Base-by-base conservation (phyloP, 2,797 vertebrate genomes). In the Helostoma temminkii region DNA sequence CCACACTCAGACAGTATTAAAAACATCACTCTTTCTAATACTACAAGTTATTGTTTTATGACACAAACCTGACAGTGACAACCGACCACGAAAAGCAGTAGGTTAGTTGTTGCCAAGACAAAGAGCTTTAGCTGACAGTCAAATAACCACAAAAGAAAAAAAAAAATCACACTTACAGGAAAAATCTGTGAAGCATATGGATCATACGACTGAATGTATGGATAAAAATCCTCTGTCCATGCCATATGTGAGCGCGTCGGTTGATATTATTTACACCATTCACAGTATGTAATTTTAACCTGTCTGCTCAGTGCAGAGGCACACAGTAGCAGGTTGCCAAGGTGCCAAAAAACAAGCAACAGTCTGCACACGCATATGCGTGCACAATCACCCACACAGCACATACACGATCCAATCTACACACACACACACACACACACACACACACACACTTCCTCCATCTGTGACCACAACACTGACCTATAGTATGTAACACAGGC, bases 331-430 rank as follows among this genome's bases (percentile, higher is more conserved):
- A 57, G 57, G 85, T 89, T 90, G 71, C 80, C 74, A 88, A 83
- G 82, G 74, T 75, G 79, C 55, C 76, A 84, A 74, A 81, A 77
- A 53, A 73, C 72, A 88, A 70, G 76, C 75, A 49, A 65, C 61
- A 53, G 15, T 65, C 60, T 62, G 42, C 45, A 24, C 53, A 50
- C 19, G 8, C 66, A 56, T 57, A 45, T 25, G 19, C 11, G 57
- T 57, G 47, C 39, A 56, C 28, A 45, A 54, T 32, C 66, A 46
- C 75, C 43, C 85, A 81, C 82, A 39, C 66, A 66, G 41, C 41
- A 4, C 50, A 57, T 6, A 34, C 58, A 47, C 71, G n/a, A n/a
- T n/a, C n/a, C n/a, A n/a, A n/a, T n/a, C n/a, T n/a, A 65, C 54
- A 25, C 71, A 47, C 37, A 30, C 22, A 18, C 36, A 62, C 58